Percentiles rank a stretch among this genome's conserved stretches.
Conservation (phyloP, 1,140 invertebrate species). For the Eufriesea mexicana region DNA sequence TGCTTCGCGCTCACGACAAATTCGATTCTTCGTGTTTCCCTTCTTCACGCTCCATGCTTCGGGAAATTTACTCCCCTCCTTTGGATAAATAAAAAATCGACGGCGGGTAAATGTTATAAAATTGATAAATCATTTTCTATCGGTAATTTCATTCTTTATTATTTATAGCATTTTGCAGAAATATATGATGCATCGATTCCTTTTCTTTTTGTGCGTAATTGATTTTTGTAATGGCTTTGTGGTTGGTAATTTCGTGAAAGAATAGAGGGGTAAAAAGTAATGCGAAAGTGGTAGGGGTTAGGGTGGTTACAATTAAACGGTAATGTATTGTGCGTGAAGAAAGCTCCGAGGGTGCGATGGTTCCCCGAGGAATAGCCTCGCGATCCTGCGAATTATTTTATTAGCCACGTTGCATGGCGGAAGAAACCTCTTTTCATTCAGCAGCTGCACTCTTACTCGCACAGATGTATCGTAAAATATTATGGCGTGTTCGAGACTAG, state of each 20-base stretch:
- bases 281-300: background rate
- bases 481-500: background rate
- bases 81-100: background rate
- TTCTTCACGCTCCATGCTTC: background rate
- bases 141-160: too few species aligned
- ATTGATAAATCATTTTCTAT: background rate
- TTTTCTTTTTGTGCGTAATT: background rate
- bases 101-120: background rate
- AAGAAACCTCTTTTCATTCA: constrained; percentile 17
- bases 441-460: background rate
- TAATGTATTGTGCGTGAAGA: constrained; percentile 18
- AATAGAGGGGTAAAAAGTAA: background rate
- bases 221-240: background rate
- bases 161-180: background rate
- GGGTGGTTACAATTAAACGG: constrained; percentile 27
- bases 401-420: constrained; percentile 34
- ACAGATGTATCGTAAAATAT: constrained; percentile 7
- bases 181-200: background rate
- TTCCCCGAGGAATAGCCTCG: constrained; percentile 14
- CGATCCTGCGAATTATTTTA: constrained; percentile 26
- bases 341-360: constrained; percentile 18
- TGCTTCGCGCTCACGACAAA: background rate
- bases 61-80: too few species aligned
- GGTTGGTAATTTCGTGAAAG: background rate
- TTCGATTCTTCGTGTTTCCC: background rate